Evolutionary conservation across 2,797 vertebrate species (phyloP).

Genomic region (Erithacus rubecula): DNA sequence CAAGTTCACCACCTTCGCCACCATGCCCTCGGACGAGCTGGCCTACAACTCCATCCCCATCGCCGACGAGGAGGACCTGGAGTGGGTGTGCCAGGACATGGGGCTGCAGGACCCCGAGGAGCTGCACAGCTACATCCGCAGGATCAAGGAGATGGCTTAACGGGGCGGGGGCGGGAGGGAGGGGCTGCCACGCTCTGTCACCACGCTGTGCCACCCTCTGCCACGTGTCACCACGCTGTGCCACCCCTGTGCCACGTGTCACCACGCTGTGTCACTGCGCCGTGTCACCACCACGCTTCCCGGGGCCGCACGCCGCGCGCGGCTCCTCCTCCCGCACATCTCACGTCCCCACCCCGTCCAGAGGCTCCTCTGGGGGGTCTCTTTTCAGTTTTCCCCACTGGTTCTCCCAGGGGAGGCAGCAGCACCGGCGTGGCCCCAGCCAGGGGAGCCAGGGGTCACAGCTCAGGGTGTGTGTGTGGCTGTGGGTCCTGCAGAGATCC

Average conservation of each 20-base stretch:
- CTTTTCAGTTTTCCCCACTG: neutral
- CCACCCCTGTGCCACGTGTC: too few relatives aligned
- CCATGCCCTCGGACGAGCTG: constrained; percentile 91
- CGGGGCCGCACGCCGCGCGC: neutral
- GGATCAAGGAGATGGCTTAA: constrained; percentile 70
- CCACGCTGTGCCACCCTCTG: neutral
- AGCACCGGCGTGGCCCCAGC: neutral
- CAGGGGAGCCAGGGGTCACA: too few relatives aligned
- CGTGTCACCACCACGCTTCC: neutral
- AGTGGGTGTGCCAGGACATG: constrained; percentile 98
- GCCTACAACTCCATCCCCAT: constrained; percentile 96
- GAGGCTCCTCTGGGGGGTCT: neutral
- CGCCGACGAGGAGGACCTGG: constrained; percentile 94
- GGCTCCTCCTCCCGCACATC: neutral
- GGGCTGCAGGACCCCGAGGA: constrained; percentile 90
- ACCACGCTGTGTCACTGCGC: neutral
- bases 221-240: too few relatives aligned
- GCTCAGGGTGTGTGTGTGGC: rapidly evolving
- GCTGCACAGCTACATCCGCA: constrained; percentile 93
- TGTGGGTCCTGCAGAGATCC: neutral
- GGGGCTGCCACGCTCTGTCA: neutral
- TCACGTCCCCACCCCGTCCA: neutral
- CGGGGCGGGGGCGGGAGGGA: neutral
- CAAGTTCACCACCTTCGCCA: constrained; percentile 97
- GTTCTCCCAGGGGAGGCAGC: neutral